Evolutionary conservation across 2,888 invertebrate genomes (phyloP), one percentile per base, ranked within the genome.

Genomic region (Calameuta pallipes): DNA sequence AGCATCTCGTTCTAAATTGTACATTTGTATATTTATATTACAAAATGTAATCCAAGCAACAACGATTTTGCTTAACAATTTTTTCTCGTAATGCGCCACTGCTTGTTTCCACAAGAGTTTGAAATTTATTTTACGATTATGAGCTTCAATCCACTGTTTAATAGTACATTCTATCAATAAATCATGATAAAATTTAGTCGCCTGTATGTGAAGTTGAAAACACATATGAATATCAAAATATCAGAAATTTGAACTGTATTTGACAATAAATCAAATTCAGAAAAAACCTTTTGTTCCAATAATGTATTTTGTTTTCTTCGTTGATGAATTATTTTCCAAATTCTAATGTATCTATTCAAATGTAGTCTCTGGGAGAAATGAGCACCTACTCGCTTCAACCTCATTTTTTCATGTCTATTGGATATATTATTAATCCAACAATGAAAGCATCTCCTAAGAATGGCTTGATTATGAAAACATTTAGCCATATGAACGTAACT

Each of bases 1-100:
- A 13, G 77, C 70, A 23, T 75, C 75, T 11, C 76, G 36, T 3
- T 78, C 69, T 68, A 69, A 33, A n/a, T 76, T 76, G 1, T 35
- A 68, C 31, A 78, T 84, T 74, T 79, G 56, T 13, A 79, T 73
- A 74, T 84, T 82, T 12, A 41, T n/a, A 23, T 79, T 78, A 68
- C 79, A 74, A 75, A 82, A 85, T 74, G 71, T 78, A 30, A 69
- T 82, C 85, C 85, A 85, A 35, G 75, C 73, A 69, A 4, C 3
- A 69, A 81, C 82, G 76, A 74, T 73, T 73, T 74, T 83, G 12
- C 76, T 79, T 36, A 81, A 71, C 3, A 85, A 56, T n/a, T 81
- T 82, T 30, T 69, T 69, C 68, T 75, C n/a, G 11, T 73, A 77
- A 77, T 83, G 78, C 11, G 56, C n/a, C 15, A 35, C 35, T 35